phyloP scores from a whole-genome alignment of 2,797 vertebrate species.

The Halcyon chelicuti region DNA sequence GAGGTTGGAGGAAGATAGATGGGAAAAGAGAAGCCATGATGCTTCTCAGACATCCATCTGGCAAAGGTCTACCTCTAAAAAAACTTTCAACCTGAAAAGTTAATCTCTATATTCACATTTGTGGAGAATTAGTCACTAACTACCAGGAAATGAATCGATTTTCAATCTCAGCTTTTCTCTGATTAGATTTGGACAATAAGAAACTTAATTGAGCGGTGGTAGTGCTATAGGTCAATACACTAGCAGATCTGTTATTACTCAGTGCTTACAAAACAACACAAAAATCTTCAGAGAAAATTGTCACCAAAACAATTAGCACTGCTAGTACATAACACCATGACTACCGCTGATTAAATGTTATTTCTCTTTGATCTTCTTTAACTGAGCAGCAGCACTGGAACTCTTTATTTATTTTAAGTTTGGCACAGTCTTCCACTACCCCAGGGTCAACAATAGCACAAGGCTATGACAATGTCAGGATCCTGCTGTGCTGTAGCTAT shows the following conservation, averaged over 20 bases:
- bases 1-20: not conserved
- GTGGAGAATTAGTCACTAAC: slow-evolving; percentile 62
- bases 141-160: slow-evolving; percentile 76
- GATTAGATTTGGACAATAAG: slow-evolving; percentile 74
- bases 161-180: slow-evolving; percentile 70
- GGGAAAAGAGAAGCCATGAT: not conserved
- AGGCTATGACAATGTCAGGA: not conserved
- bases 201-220: slow-evolving; percentile 46
- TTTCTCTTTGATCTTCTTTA: slow-evolving; percentile 40
- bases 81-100: slow-evolving; percentile 41
- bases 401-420: slow-evolving; percentile 38
- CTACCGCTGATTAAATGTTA: not conserved
- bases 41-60: not conserved
- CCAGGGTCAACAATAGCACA: slow-evolving; percentile 14
- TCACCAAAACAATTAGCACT: slow-evolving; percentile 46
- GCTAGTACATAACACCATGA: not conserved
- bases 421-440: not conserved
- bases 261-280: not conserved
- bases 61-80: slow-evolving; percentile 27
- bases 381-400: not conserved
- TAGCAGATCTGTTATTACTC: slow-evolving; percentile 30
- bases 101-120: slow-evolving; percentile 53
- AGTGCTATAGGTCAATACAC: slow-evolving; percentile 40
- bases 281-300: slow-evolving; percentile 11
- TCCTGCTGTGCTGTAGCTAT: not conserved